Base-by-base conservation (phyloP, 2,113 vertebrate species). In the Bucco capensis region DNA sequence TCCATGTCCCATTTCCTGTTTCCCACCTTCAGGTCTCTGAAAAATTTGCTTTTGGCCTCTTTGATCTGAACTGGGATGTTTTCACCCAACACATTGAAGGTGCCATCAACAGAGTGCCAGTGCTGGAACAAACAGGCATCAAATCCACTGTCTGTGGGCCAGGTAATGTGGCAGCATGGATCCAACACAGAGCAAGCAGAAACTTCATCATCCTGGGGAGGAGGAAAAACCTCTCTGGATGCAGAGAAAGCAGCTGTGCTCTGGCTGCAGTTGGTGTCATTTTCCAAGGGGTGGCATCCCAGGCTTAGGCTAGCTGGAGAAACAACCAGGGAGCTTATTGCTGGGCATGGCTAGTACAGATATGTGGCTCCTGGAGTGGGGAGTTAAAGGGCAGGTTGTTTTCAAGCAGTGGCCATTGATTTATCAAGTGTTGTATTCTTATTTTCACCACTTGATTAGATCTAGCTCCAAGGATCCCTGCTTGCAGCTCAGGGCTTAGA, bases 81-180 rank as follows among this genome's bases (percentile, higher is more conserved):
- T 99, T 99, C 95, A 98, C 93, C 90, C 98, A 98, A 71, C 98
- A 99, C 90, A 99, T 99, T 0, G 98, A 99, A 51, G 99, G 99
- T 2, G 99, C 99, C 19, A 56, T 99, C 85, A 98, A 98, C 96
- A 97, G 99, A 31, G 98, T 99, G 21, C 99, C 99, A 0, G 96
- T 93, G 67, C 97, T 99, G 96, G 99, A 99, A 97, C 97, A 96
- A 92, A 99, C 98, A 0, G 99, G 99, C 35, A 98, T 99, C 88
- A 99, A 99, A 96, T 99, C 99, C 89, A 99, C 99, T 0, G 99
- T 99, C 73, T 99, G 99, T 3, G 99, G 99, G 78, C 99, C 99
- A 61, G 99, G 99, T 99, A 96, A 92, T 0, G 11, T 2, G 47
- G 28, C 31, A 23, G 38, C 5, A 4, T n/a, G 53, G 8, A 19